Evolutionary conservation across 2,113 vertebrate genomes (phyloP), one percentile per base, ranked within the genome.

Genomic region (Spea bombifrons): DNA sequence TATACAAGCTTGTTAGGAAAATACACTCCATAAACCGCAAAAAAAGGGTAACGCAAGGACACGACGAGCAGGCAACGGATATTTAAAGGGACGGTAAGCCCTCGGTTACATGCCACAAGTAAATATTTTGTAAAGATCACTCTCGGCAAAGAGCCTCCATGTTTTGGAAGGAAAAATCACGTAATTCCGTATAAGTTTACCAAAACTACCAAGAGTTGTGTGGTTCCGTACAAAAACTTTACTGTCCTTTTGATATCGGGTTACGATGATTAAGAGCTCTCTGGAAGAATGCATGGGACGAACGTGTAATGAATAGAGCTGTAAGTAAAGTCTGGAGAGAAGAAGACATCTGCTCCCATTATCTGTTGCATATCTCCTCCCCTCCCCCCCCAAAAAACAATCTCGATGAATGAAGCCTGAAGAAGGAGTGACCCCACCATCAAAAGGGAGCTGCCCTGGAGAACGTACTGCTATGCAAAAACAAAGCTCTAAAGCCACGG

Each of bases 311-410:
- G 82, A 66, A 17, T 48, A 80, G 55, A 71, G 16, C 15, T 44
- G 66, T 16, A 63, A 79, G 83, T 77, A 61, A 82, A 80, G 66
- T 80, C 79, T 0, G 5, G 82, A 83, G 0, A 84, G 82, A 81
- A 78, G 65, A 75, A 5, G 80, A 81, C 87, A 86, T 87, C 87
- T 89, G 89, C 86, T 88, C 82, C 76, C 75, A 80, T 57, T 82
- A 80, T 88, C 83, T 81, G 84, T 81, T 78, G 82, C 82, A 81
- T 79, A 83, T 86, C 83, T 80, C 80, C 76, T 76, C 30, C 30
- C 30, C 30, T 30, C 30, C 30, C 30, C 30, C 30, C 30, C 30
- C 30, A 30, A 30, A 30, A 83, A 81, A 87, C 82, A 87, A 86
- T 73, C 75, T 80, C 75, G 87, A 87, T 84, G 88, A 87, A 87